A percentile compares a stretch with the other conserved stretches of the same genome.
phyloP scores from a whole-genome alignment of 2,888 invertebrate genomes.

The Holacanthella duospinosa region DNA sequence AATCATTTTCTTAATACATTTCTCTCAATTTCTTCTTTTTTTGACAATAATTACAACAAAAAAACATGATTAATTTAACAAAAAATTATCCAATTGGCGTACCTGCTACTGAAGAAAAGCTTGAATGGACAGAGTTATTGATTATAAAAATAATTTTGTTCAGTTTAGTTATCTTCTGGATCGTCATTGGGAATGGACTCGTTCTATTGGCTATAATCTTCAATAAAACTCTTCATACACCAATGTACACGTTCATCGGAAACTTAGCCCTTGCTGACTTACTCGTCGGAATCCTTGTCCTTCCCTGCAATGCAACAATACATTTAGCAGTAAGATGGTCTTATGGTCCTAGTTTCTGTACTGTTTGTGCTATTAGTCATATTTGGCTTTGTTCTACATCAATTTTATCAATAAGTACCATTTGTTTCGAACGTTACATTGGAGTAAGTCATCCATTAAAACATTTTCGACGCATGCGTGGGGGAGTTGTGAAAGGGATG shows the following conservation, averaged over 20 bases:
- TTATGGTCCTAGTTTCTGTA: background rate
- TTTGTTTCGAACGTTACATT: background rate
- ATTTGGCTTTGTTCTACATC: background rate
- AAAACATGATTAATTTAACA: too few species aligned
- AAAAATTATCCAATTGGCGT: too few species aligned
- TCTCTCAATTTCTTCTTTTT: too few species aligned
- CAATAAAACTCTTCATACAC: background rate
- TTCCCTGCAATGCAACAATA: background rate
- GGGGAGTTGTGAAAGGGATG: background rate
- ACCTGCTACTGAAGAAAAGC: too few species aligned
- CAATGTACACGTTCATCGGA: background rate
- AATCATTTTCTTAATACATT: too few species aligned
- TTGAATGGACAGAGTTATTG: slow-evolving; percentile 15
- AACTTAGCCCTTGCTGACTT: background rate
- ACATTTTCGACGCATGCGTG: background rate
- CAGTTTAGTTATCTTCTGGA: background rate
- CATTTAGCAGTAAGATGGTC: background rate
- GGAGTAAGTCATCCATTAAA: background rate
- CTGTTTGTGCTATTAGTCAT: background rate
- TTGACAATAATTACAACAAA: too few species aligned
- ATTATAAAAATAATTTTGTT: slow-evolving; percentile 13
- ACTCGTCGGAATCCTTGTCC: background rate
- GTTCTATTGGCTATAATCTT: background rate
- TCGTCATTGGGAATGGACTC: background rate
- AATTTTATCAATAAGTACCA: background rate